phyloP scores from a whole-genome alignment of 2,888 invertebrate genomes.

The Helobdella robusta region DNA sequence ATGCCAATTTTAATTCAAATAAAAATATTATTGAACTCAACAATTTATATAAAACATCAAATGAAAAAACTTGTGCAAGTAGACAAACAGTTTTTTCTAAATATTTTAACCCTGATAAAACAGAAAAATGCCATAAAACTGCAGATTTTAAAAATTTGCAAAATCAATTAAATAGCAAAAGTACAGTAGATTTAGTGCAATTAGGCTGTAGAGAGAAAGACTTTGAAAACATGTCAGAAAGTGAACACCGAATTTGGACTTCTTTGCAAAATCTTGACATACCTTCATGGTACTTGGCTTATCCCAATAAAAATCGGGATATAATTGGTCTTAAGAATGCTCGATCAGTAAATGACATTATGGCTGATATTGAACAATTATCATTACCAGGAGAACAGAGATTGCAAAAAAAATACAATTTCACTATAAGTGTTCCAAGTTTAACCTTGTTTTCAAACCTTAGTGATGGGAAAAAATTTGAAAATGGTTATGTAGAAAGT shows the following conservation, averaged over 20 bases:
- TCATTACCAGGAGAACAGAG: conserved; percentile 5
- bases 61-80: too few relatives aligned
- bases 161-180: neutral
- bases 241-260: conserved; percentile 82
- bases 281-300: conserved; percentile 80
- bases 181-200: neutral
- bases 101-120: too few relatives aligned
- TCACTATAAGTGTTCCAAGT: conserved; percentile 16
- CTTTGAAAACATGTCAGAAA: conserved; percentile 59
- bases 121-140: neutral
- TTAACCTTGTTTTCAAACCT: neutral
- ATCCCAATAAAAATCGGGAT: conserved; percentile 30
- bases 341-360: conserved; percentile 22
- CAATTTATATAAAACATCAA: too few relatives aligned
- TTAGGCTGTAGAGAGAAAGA: neutral
- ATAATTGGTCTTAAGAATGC: conserved; percentile 28
- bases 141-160: neutral
- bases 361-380: conserved; percentile 10
- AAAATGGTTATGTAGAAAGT: too few relatives aligned
- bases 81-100: too few relatives aligned
- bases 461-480: too few relatives aligned
- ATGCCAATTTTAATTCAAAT: too few relatives aligned
- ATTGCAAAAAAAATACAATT: neutral
- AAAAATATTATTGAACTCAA: too few relatives aligned
- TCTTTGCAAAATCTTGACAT: conserved; percentile 85